Evolutionary conservation across 2,113 vertebrate species (phyloP).

Genomic region (Dicerorhinus sumatrensis): DNA sequence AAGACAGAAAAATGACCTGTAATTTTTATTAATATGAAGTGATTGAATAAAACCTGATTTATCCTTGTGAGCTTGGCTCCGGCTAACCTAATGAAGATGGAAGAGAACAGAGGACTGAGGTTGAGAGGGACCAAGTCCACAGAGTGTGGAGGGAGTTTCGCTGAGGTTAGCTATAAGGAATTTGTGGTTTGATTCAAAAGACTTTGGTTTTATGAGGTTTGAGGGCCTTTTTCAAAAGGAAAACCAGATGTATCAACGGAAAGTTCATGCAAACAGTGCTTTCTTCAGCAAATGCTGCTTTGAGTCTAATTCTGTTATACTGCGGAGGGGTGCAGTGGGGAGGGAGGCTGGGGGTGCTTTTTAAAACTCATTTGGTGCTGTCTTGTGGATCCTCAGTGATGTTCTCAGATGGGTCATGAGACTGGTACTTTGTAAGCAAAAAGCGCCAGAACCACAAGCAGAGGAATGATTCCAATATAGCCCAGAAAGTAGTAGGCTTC

Average conservation of each 20-base stretch:
- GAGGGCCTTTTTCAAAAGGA: constrained; percentile 64
- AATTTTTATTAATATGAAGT: constrained; percentile 72
- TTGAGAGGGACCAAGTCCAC: not conserved
- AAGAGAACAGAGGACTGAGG: not conserved
- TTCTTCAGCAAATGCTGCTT: constrained; percentile 58
- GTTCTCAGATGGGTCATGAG: not conserved
- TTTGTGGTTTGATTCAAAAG: constrained; percentile 71
- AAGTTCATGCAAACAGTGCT: constrained; percentile 48
- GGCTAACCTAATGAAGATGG: constrained; percentile 52
- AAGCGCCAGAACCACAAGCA: not conserved
- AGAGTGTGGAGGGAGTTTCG: constrained; percentile 28
- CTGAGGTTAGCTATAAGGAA: constrained; percentile 76
- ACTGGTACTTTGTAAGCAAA: not conserved
- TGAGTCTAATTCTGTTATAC: not conserved
- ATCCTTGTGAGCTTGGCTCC: constrained; percentile 51
- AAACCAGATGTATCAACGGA: constrained; percentile 75
- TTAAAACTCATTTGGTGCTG: not conserved
- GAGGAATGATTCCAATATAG: not conserved
- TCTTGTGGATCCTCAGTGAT: not conserved
- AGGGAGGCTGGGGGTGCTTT: not conserved
- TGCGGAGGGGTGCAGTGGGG: not conserved
- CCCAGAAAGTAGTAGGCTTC: not conserved
- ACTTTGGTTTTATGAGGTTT: constrained; percentile 74
- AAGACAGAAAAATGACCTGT: constrained; percentile 42
- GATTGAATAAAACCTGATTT: constrained; percentile 42